These are phyloP conservation scores for Conger conger DNA, from an alignment of 2,113 vertebrate species.

Conservation along the genomic window DNA sequence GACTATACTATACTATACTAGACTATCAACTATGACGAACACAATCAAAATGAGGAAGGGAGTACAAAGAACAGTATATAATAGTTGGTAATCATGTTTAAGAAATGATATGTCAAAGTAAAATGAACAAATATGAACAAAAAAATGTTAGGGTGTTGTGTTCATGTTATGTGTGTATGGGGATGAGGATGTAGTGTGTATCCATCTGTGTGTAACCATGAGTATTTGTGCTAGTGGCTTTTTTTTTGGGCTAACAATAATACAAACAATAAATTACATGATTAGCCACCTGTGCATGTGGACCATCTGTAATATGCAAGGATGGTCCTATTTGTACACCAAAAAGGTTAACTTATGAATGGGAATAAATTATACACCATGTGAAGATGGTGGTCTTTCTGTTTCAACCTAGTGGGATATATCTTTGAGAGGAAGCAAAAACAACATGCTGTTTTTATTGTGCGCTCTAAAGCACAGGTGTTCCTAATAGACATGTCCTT, in stretches of 20 bases:
- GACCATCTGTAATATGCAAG: neutral
- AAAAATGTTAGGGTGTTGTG: too few species aligned
- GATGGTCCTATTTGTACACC: neutral
- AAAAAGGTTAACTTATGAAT: constrained; percentile 1
- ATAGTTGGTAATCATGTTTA: too few species aligned
- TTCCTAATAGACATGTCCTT: constrained; percentile 26
- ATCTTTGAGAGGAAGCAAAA: neutral
- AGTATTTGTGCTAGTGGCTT: constrained; percentile 6
- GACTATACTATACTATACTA: too few species aligned
- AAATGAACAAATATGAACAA: too few species aligned
- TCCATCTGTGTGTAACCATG: too few species aligned
- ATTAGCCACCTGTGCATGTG: constrained; percentile 10
- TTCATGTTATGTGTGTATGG: too few species aligned
- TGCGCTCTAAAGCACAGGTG: constrained; percentile 23
- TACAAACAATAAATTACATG: constrained; percentile 22
- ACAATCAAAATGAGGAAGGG: too few species aligned
- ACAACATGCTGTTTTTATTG: constrained; percentile 15
- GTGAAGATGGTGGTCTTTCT: neutral
- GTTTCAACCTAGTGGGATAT: neutral
- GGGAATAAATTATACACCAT: neutral
- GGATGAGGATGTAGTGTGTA: too few species aligned
- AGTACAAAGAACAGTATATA: too few species aligned
- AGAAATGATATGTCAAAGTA: too few species aligned
- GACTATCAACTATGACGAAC: too few species aligned
- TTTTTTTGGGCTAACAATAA: constrained; percentile 20